A percentile compares a stretch with the other conserved stretches of the same genome.
Conservation (phyloP, 2,888 invertebrate species). For the Calliopum simillimum region DNA sequence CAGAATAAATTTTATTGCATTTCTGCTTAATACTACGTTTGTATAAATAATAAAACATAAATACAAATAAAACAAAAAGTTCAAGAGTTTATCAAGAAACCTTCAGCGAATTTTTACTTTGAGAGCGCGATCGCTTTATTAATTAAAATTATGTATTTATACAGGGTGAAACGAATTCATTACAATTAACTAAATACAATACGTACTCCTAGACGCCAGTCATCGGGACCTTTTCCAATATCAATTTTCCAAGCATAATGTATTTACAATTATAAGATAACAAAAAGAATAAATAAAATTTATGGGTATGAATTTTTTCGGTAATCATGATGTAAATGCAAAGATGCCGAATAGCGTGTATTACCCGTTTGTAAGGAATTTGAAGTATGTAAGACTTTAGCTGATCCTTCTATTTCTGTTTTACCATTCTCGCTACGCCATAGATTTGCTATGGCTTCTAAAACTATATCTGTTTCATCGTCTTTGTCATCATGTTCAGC, state of each 20-base stretch:
- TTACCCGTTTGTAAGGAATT: slow-evolving; percentile 60
- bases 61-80: not conserved
- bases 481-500: slow-evolving; percentile 64
- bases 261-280: not conserved
- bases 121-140: not conserved
- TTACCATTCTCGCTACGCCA: slow-evolving; percentile 64
- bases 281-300: slow-evolving; percentile 6
- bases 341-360: slow-evolving; percentile 61
- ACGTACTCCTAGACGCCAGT: slow-evolving; percentile 59
- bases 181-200: slow-evolving; percentile 51
- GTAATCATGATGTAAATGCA: slow-evolving; percentile 65
- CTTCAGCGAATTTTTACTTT: not conserved
- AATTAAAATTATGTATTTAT: not conserved
- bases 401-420: slow-evolving; percentile 64
- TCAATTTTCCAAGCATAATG: not conserved
- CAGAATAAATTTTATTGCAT: not conserved
- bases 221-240: slow-evolving; percentile 50
- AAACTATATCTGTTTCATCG: slow-evolving; percentile 62
- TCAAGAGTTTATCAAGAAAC: slow-evolving; percentile 27
- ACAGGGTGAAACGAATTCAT: not conserved
- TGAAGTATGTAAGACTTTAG: slow-evolving; percentile 60
- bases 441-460: slow-evolving; percentile 64
- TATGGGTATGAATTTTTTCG: slow-evolving; percentile 37
- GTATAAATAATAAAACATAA: not conserved
- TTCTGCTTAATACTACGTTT: not conserved